Base-by-base conservation (phyloP, 2,113 vertebrate genomes). In the Paraplagusia blochii region DNA sequence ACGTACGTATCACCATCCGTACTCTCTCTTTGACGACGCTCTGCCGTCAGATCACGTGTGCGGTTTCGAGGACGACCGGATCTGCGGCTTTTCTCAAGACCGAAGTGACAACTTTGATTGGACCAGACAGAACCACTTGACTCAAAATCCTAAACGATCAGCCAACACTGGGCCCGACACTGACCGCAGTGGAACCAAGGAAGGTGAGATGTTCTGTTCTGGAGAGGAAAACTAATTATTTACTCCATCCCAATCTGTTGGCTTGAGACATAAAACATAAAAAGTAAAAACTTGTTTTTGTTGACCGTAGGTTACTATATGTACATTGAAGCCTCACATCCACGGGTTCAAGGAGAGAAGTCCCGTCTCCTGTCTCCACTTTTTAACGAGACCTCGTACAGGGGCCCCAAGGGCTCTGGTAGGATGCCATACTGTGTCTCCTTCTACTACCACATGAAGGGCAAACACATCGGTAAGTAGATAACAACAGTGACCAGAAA, bases 381-480 rank as follows among this genome's bases (percentile, higher is more conserved):
- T 66, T 99, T 95, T 87, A 98, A 98, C 1, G 92, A 94, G 59
- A 93, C 93, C 1, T 87, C 91, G 61, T 73, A 72, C 46, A 88
- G 58, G 12, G 85, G 88, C 9, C 88, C 90, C 36, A 83, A 87
- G 15, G 87, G 84, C 1, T 92, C 91, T n/a, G 91, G 90, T 77
- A 93, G 95, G 19, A 89, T 94, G 63, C 94, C 94, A 11, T 98
- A 97, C 88, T 99, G 97, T 6, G 88, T 98, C 81, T 96, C 94
- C 61, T 99, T 98, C 90, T 98, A 93, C 90, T 98, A 98, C 87
- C 95, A 98, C 87, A 99, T 99, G 96, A 97, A 95, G 0, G 97
- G 97, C 67, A 96, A 95, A 77, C 95, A 98, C 84, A 98, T 98
- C 0, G 97, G 97, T 99, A 89, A 96, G 96, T 90, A 34, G 5